Evolutionary conservation across 2,797 vertebrate genomes (phyloP).

Genomic region (Darevskia nairensis): DNA sequence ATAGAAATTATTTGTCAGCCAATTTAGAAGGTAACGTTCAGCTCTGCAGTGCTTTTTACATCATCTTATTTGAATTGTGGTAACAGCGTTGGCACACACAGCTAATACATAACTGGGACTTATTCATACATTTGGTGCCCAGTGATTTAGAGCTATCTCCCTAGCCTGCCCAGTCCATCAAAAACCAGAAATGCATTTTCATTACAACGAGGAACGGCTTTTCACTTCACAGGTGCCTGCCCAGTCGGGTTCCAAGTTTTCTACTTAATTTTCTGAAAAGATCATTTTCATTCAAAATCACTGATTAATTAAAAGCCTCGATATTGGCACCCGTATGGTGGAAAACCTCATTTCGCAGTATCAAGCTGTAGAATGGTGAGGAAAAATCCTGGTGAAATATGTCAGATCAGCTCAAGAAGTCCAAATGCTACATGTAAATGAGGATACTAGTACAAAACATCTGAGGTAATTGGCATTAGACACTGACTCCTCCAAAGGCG

Average conservation of each 20-base stretch:
- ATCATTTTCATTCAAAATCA: background rate
- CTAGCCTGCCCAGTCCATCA: background rate
- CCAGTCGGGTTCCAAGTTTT: background rate
- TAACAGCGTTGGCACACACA: background rate
- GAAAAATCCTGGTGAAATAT: background rate
- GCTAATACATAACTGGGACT: background rate
- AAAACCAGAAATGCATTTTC: background rate
- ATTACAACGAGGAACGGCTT: background rate
- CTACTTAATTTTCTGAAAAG: constrained; percentile 10
- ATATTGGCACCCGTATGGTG: background rate
- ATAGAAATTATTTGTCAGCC: constrained; percentile 32
- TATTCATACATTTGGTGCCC: background rate
- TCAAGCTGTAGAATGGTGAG: background rate
- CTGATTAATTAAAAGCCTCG: background rate
- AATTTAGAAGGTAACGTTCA: background rate
- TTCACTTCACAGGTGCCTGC: background rate
- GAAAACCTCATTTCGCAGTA: background rate
- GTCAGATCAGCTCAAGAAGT: background rate
- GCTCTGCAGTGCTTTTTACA: background rate
- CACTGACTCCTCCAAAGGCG: background rate
- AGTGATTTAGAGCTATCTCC: background rate
- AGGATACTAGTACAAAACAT: background rate
- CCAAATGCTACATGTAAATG: background rate
- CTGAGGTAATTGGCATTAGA: background rate
- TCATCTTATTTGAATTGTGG: constrained; percentile 6